Percentiles rank a stretch among this genome's conserved stretches.
Evolutionary conservation across 1,140 invertebrate species (phyloP).

Genomic region (Rhagoletis pomonella): DNA sequence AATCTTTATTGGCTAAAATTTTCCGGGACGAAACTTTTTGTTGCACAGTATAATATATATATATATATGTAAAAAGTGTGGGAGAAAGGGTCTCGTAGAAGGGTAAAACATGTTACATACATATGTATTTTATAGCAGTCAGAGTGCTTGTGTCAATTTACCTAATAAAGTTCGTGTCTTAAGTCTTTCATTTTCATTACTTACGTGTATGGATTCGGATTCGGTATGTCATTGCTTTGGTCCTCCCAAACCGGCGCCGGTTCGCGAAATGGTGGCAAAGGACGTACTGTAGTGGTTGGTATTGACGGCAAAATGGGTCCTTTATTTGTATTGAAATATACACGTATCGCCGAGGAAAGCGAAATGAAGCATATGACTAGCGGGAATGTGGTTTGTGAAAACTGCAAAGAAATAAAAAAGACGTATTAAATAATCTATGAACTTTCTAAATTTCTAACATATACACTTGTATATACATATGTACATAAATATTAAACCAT

Average conservation of each 20-base stretch:
- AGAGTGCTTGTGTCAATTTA: no score
- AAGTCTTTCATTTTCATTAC: conserved; percentile 48
- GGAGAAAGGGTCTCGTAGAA: no score
- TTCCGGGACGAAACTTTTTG: no score
- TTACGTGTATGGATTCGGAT: conserved; percentile 78
- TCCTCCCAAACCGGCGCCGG: conserved; percentile 79
- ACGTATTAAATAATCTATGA: background rate
- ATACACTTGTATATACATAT: no score
- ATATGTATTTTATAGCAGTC: no score
- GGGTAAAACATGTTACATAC: no score
- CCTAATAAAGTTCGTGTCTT: background rate
- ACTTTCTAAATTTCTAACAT: no score
- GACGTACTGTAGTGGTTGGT: conserved; percentile 74
- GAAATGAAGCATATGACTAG: conserved; percentile 67
- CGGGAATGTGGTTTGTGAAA: conserved; percentile 57
- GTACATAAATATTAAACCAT: no score
- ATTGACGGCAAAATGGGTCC: conserved; percentile 77
- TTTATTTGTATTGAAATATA: conserved; percentile 76
- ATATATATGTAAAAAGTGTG: no score
- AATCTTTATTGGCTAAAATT: no score
- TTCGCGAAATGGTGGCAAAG: conserved; percentile 74
- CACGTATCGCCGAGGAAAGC: conserved; percentile 66
- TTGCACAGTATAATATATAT: no score
- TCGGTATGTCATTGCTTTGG: conserved; percentile 76
- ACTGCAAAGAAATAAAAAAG: conserved; percentile 32